A percentile compares a stretch with the other conserved stretches of the same genome.
Evolutionary conservation across 2,888 invertebrate species (phyloP).

Genomic region (Sepiola atlantica): DNA sequence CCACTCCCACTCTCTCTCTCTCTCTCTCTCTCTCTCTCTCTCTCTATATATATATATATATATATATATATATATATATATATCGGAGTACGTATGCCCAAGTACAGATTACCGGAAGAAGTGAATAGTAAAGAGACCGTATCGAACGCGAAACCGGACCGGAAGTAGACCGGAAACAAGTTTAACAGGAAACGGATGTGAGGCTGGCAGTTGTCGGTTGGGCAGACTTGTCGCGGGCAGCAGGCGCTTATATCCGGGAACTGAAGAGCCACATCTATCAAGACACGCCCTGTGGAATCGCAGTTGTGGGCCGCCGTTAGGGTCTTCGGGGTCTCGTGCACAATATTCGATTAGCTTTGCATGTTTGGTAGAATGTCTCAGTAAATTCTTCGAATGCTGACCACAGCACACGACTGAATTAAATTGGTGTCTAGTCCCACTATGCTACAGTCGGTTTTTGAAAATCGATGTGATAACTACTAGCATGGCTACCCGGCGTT

Average conservation of each 20-base stretch:
- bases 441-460: no score
- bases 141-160: not conserved
- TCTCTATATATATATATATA: no score
- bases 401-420: not conserved
- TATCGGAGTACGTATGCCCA: not conserved
- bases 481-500: no score
- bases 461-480: no score
- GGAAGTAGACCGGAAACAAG: not conserved
- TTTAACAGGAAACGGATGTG: not conserved
- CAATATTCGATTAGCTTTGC: not conserved
- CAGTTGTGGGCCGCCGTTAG: not conserved
- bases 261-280: no score
- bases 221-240: not conserved
- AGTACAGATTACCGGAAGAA: not conserved
- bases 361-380: not conserved
- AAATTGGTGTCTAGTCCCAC: no score
- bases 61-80: no score
- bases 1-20: no score
- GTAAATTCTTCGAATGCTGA: not conserved
- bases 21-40: no score
- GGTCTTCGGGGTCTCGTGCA: not conserved
- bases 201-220: not conserved
- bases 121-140: conserved; percentile 22
- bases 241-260: not conserved
- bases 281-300: not conserved